Base-by-base conservation (phyloP, 2,113 vertebrate genomes). In the Misgurnus mizolepis region DNA sequence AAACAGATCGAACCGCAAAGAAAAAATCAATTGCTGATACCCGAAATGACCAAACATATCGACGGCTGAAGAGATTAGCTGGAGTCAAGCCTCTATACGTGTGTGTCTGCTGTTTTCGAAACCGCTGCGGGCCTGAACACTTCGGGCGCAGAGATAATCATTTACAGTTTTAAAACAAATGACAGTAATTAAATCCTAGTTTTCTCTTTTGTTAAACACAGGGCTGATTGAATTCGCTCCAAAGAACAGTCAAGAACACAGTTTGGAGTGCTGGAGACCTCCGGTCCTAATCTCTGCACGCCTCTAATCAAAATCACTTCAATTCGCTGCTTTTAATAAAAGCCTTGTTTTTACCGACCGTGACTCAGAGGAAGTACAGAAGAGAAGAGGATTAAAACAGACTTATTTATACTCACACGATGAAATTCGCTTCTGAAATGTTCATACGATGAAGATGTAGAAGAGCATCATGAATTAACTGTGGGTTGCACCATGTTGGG, bases 1-100 rank as follows among this genome's bases (percentile, higher is more conserved):
- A 87, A 88, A 86, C 67, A 72, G 86, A 88, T 91, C 87, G 47
- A 90, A 89, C 80, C 61, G 76, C 47, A 5, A 80, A 86, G 90
- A 88, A 87, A 92, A 92, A 90, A 93, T 93, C 91, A 91, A 91
- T 92, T 89, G 86, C 85, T 89, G 90, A 92, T 90, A 89, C 91
- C 89, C 85, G 82, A 83, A 84, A 84, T 87, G 77, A 84, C 88
- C 78, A 85, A 70, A 81, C 73, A 81, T 67, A 76, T 75, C 15
- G 80, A 62, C 64, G 56, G 53, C 80, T 55, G 74, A 65, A 15
- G 5, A 82, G 74, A 82, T 78, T 71, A 66, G 60, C 22, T n/a
- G 49, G 58, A 60, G 45, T 49, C 22, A 34, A 50, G 67, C 8
- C 22, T 22, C 41, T 47, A 4, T 64, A 7, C 80, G 55, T 41